Base-by-base conservation (phyloP, 2,113 vertebrate genomes). In the Tretioscincus oriximinensis region DNA sequence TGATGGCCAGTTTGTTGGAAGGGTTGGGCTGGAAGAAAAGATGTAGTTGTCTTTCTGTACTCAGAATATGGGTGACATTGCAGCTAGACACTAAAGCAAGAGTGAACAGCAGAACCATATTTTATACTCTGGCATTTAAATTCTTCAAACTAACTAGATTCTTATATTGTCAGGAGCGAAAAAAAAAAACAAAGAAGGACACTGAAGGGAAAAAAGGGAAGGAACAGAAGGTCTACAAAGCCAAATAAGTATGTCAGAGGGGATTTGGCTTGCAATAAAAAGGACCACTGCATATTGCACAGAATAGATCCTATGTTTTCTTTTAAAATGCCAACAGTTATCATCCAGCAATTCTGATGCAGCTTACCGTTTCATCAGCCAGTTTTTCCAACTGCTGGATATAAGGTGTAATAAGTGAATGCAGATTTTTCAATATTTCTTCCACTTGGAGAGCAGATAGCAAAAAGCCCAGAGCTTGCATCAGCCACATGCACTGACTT, bases 401-500 rank as follows among this genome's bases (percentile, higher is more conserved):
- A 88, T 99, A 99, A 18, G 98, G 98, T 0, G 97, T 99, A 94
- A 99, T 99, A 83, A 99, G 96, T 1, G 97, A 98, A 88, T 99
- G 98, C 81, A 99, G 93, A 91, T 99, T 99, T 92, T 97, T 97
- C 88, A 99, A 93, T 89, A 99, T 99, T 91, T 99, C 98, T 72
- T 98, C 98, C 85, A 99, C 98, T 61, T 98, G 98, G 84, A 99
- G 94, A 0, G 98, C 98, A 1, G 98, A 99, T 73, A 99, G 96
- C 93, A 99, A 95, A 94, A 99, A 99, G 82, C 98, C 98, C 71
- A 99, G 95, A 4, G 98, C 98, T 93, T 99, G 98, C 98, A 99
- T 99, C 92, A 99, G 93, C 98, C 98, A 99, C 98, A 99, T 99
- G 85, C 98, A 99, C 92, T 99, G 98, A 93, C 98, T 99, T 0